phyloP scores from a whole-genome alignment of 2,888 invertebrate genomes.

The Neelides folsomi region DNA sequence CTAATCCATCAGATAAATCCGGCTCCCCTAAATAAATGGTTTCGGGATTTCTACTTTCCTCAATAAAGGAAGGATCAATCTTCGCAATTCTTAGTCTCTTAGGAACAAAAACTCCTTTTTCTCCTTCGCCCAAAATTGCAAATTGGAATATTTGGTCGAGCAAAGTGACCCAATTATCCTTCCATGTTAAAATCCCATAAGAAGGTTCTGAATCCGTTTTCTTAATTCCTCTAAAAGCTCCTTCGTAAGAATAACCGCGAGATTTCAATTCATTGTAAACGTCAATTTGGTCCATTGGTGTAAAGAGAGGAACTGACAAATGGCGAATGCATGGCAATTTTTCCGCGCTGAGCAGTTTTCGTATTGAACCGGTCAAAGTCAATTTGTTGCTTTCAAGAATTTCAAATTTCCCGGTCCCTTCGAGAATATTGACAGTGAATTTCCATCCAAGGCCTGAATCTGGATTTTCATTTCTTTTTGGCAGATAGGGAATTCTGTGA shows the following conservation, averaged over 20 bases:
- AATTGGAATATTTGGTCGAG: too few species aligned
- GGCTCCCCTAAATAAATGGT: too few species aligned
- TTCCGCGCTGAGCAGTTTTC: slow-evolving; percentile 47
- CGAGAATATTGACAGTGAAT: slow-evolving; percentile 66
- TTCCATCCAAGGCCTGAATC: neutral
- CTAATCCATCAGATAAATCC: too few species aligned
- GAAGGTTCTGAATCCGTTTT: neutral
- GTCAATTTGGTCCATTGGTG: slow-evolving; percentile 38
- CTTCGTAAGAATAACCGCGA: neutral
- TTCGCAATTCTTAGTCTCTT: too few species aligned
- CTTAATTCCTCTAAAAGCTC: neutral
- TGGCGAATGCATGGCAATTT: slow-evolving; percentile 44
- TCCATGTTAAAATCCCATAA: too few species aligned
- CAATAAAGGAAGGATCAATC: too few species aligned
- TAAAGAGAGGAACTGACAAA: slow-evolving; percentile 10
- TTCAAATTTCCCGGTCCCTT: slow-evolving; percentile 48
- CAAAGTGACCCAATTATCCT: too few species aligned
- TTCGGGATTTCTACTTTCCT: too few species aligned
- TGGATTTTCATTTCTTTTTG: slow-evolving; percentile 35
- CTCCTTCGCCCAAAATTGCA: too few species aligned
- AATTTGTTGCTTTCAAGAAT: neutral
- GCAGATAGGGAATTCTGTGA: slow-evolving; percentile 29
- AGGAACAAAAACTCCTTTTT: too few species aligned
- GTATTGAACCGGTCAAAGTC: slow-evolving; percentile 35
- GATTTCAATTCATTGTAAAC: neutral